Percentiles rank a stretch among this genome's conserved stretches.
phyloP scores from a whole-genome alignment of 2,797 vertebrate genomes.

The Crenichthys baileyi region DNA sequence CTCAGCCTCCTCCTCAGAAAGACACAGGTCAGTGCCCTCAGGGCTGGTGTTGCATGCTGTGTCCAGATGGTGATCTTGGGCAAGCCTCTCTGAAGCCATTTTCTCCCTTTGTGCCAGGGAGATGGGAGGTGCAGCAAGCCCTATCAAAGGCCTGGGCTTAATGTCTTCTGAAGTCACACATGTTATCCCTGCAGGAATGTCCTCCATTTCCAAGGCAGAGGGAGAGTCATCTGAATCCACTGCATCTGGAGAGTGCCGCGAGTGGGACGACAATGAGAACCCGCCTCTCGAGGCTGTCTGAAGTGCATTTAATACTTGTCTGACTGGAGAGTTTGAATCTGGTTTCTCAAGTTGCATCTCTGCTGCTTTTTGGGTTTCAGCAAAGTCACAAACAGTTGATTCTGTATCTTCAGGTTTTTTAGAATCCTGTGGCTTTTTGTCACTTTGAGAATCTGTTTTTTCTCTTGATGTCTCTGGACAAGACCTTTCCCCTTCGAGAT shows the following conservation, averaged over 20 bases:
- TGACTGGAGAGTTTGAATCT: slow-evolving; percentile 71
- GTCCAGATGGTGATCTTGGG: slow-evolving; percentile 81
- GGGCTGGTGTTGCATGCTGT: slow-evolving; percentile 84
- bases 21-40: slow-evolving; percentile 87
- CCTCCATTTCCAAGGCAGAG: slow-evolving; percentile 87
- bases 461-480: slow-evolving; percentile 23
- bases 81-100: slow-evolving; percentile 59
- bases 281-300: slow-evolving; percentile 74
- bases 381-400: slow-evolving; percentile 39
- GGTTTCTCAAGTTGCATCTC: slow-evolving; percentile 65
- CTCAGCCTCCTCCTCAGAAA: slow-evolving; percentile 91
- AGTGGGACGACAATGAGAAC: slow-evolving; percentile 67
- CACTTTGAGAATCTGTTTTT: slow-evolving; percentile 7
- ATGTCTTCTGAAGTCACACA: slow-evolving; percentile 72
- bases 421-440: slow-evolving; percentile 27
- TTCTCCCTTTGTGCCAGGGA: slow-evolving; percentile 64
- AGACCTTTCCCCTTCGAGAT: slow-evolving; percentile 27
- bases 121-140: slow-evolving; percentile 70
- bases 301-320: slow-evolving; percentile 77
- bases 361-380: slow-evolving; percentile 59
- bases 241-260: slow-evolving; percentile 78
- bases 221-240: slow-evolving; percentile 84
- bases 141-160: slow-evolving; percentile 62
- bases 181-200: slow-evolving; percentile 80
- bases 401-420: slow-evolving; percentile 37